Evolutionary conservation across 2,113 vertebrate species (phyloP).

Genomic region (Pseudolaguvia tuberculata): DNA sequence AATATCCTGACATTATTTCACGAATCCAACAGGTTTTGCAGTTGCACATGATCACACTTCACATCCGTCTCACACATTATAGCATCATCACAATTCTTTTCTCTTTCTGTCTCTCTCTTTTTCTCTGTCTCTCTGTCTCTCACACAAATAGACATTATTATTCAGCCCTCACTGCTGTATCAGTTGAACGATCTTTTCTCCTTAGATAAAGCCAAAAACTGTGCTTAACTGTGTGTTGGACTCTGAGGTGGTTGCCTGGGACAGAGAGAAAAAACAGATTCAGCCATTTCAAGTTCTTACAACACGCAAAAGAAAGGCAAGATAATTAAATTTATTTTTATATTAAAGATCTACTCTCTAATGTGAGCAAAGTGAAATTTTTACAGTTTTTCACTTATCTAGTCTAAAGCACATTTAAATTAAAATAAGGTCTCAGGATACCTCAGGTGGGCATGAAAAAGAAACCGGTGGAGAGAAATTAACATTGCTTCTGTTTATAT

Average conservation of each 20-base stretch:
- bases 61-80: constrained; percentile 16
- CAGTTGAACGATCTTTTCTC: not conserved
- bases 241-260: constrained; percentile 84
- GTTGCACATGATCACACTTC: not conserved
- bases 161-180: not conserved
- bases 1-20: constrained; percentile 83
- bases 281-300: constrained; percentile 89
- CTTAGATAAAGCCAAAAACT: constrained; percentile 71
- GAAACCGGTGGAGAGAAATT: no score
- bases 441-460: no score
- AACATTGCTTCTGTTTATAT: no score
- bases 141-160: no score
- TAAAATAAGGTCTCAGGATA: no score
- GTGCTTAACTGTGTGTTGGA: constrained; percentile 83
- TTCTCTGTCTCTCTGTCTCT: constrained; percentile 16
- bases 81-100: constrained; percentile 8
- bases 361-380: not conserved
- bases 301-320: constrained; percentile 85
- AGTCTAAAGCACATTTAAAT: no score
- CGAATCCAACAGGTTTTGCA: constrained; percentile 77
- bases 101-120: constrained; percentile 34
- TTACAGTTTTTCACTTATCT: no score
- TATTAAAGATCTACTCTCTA: not conserved
- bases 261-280: constrained; percentile 81
- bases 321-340: not conserved